Conservation (phyloP, 37 sponge, comb jelly and placozoan species). For the Axinella damicornis region DNA sequence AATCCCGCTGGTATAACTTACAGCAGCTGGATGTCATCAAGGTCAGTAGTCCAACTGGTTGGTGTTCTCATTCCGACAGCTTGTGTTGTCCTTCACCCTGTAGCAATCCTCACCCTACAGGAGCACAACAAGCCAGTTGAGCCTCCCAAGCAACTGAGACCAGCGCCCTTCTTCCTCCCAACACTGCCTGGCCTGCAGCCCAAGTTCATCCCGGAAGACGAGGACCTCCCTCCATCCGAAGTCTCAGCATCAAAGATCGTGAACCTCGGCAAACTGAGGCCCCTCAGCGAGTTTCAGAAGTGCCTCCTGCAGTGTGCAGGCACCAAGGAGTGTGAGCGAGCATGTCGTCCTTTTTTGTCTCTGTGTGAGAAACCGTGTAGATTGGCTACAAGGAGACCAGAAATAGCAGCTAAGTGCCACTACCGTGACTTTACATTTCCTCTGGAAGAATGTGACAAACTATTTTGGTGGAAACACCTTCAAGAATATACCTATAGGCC, state of each 20-base stretch:
- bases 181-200: slow-evolving; percentile 82
- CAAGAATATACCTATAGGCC: too few species aligned
- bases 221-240: slow-evolving; percentile 21
- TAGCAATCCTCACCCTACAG: neutral
- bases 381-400: too few species aligned
- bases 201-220: slow-evolving; percentile 57
- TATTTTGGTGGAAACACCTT: too few species aligned
- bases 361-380: too few species aligned
- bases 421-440: too few species aligned
- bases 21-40: slow-evolving; percentile 87
- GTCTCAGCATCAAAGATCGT: slow-evolving; percentile 51
- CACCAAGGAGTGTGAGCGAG: slow-evolving; percentile 48
- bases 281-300: slow-evolving; percentile 60
- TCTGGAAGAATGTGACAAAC: too few species aligned
- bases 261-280: slow-evolving; percentile 43
- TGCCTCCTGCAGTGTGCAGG: slow-evolving; percentile 27
- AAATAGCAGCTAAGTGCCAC: too few species aligned
- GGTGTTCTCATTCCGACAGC: too few species aligned
- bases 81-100: too few species aligned
- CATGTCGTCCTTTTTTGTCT: too few species aligned
- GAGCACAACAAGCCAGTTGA: slow-evolving; percentile 94
- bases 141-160: slow-evolving; percentile 79
- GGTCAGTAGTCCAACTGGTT: slow-evolving; percentile 30
- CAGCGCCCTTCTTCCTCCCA: slow-evolving; percentile 95
- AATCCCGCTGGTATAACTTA: slow-evolving; percentile 88